These are phyloP conservation scores for Phainopepla nitens DNA, from an alignment of 2,113 vertebrate genomes.

Conservation along the genomic window DNA sequence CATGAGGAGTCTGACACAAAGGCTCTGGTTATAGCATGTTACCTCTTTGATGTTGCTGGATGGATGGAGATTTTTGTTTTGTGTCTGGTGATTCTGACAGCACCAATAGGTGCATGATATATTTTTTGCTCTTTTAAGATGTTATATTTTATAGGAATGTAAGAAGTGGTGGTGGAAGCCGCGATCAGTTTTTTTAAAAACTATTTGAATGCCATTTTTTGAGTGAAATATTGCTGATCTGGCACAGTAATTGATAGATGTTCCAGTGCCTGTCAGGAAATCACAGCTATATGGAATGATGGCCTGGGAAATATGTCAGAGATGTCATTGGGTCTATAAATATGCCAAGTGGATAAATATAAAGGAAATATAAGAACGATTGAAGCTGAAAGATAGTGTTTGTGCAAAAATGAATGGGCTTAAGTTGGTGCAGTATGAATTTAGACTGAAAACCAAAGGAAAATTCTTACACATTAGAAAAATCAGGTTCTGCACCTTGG, in stretches of 20 bases:
- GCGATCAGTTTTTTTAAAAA: background rate
- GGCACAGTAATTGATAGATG: background rate
- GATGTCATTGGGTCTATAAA: background rate
- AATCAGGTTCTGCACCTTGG: background rate
- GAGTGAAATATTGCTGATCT: background rate
- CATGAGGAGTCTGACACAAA: background rate
- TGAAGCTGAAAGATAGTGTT: background rate
- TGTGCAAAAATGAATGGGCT: background rate
- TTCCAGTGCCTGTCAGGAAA: background rate
- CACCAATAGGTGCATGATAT: too few relatives aligned
- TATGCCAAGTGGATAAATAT: background rate
- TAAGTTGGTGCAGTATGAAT: background rate
- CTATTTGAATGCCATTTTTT: background rate
- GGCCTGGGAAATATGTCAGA: background rate
- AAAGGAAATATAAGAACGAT: background rate
- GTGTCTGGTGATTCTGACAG: background rate
- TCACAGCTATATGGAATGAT: background rate
- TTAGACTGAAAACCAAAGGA: background rate
- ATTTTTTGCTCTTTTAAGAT: background rate
- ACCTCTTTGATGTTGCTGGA: background rate
- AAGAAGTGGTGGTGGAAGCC: background rate
- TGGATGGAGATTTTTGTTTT: background rate
- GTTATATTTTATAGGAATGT: background rate
- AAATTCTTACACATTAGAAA: background rate
- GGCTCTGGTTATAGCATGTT: background rate